Evolutionary conservation across 2,888 invertebrate genomes (phyloP).

Genomic region (Chaetogeoica ovagalla): DNA sequence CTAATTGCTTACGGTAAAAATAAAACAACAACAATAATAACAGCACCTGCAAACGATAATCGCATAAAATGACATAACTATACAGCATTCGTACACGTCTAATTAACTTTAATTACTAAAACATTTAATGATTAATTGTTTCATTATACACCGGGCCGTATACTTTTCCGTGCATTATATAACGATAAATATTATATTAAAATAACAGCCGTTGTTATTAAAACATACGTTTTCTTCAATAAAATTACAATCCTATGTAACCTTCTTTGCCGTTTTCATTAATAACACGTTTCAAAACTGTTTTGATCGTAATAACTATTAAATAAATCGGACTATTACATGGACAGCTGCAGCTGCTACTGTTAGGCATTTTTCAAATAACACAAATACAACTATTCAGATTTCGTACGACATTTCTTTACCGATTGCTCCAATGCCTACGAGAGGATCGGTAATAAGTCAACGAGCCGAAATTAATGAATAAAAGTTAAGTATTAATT

Average conservation of each 20-base stretch:
- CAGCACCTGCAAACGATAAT: no score
- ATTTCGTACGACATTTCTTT: no score
- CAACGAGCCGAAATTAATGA: no score
- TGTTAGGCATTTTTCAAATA: background rate
- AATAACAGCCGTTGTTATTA: background rate
- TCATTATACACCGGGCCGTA: background rate
- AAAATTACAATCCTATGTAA: background rate
- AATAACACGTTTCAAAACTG: background rate
- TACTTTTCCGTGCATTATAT: background rate
- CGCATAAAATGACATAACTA: no score
- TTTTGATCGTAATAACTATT: background rate
- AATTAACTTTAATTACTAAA: background rate
- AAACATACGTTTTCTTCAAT: background rate
- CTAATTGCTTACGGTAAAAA: background rate
- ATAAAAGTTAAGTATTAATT: no score
- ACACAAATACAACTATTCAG: no score
- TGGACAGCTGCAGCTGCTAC: no score
- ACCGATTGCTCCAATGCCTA: no score
- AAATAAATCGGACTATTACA: background rate
- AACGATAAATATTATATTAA: background rate
- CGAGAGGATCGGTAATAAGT: no score
- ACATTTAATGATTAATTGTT: constrained; percentile 8
- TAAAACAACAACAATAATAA: background rate
- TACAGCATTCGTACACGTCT: no score
- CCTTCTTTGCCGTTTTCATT: background rate